Evolutionary conservation across 2,797 vertebrate species (phyloP), one percentile per base, ranked within the genome.

Genomic region (Leptodactylus fallax): DNA sequence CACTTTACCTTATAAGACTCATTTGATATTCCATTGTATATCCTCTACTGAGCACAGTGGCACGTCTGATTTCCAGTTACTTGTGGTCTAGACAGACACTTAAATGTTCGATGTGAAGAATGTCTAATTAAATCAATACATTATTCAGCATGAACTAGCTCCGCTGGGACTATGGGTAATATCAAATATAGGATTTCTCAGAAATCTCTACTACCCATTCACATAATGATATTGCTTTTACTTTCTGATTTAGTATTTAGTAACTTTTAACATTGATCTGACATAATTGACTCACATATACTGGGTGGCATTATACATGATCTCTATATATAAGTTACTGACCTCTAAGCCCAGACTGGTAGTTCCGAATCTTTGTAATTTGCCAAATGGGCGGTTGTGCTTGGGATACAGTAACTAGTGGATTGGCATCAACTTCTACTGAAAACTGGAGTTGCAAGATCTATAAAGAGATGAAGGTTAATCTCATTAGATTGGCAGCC

Each of bases 81-180:
- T 71, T 83, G 81, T 69, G 63, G 81, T 83, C 81, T 83, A 83
- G 81, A 83, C 81, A 83, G 49, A 83, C 63, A 69, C 81, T 83
- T 69, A 69, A 69, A 51, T 83, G 81, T 83, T 83, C 63, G 5
- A 19, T 53, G 63, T 83, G 63, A 67, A 67, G 63, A 53, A 67
- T 51, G 63, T 67, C n/a, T 83, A 53, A 83, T 83, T 69, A 67
- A 69, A 83, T 83, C 81, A 83, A 83, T 83, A 83, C n/a, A 51
- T 81, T 81, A 61, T 63, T 81, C 21, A 63, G 47, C n/a, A 65
- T 53, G 13, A 53, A 53, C 19, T 47, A 53, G 9, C 25, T 27
- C 63, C 81, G n/a, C 45, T 69, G 63, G 81, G 23, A 69, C 25
- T 55, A 67, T 25, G 17, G 23, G 16, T 83, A 53, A 69, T 19